Conservation (phyloP, 2,113 vertebrate genomes). For the Hypanus sabinus region DNA sequence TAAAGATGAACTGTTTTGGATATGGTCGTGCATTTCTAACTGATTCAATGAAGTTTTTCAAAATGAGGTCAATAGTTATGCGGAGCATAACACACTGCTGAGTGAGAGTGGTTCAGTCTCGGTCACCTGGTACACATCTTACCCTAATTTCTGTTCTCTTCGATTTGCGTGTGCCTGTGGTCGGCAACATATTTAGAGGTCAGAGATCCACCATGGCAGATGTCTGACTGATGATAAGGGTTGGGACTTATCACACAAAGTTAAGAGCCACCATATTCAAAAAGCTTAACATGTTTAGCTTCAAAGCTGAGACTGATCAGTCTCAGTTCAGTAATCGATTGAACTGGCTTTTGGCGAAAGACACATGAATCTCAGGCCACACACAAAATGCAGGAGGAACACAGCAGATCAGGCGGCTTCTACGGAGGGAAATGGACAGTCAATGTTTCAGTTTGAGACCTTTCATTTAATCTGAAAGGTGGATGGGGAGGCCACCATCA, state of each 20-base stretch:
- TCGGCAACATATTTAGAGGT: neutral
- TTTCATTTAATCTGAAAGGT: too few relatives aligned
- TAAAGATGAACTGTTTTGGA: neutral
- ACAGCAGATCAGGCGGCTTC: too few relatives aligned
- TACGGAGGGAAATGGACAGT: too few relatives aligned
- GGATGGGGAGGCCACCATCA: too few relatives aligned
- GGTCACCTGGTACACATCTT: neutral
- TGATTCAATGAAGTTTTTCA: neutral
- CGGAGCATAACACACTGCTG: neutral
- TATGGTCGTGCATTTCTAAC: neutral
- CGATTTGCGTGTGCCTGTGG: too few relatives aligned
- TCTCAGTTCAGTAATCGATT: neutral
- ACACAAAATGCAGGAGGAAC: too few relatives aligned
- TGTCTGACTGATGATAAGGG: neutral
- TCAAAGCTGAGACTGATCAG: neutral
- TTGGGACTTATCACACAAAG: neutral
- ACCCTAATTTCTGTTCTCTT: neutral
- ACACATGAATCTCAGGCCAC: too few relatives aligned
- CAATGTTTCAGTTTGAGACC: too few relatives aligned
- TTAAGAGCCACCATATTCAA: neutral
- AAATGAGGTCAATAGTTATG: neutral
- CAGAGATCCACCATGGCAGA: neutral
- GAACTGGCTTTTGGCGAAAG: neutral
- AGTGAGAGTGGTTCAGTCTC: neutral
- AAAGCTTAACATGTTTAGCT: neutral